Conservation (phyloP, 2,113 vertebrate species). For the Bettongia penicillata region DNA sequence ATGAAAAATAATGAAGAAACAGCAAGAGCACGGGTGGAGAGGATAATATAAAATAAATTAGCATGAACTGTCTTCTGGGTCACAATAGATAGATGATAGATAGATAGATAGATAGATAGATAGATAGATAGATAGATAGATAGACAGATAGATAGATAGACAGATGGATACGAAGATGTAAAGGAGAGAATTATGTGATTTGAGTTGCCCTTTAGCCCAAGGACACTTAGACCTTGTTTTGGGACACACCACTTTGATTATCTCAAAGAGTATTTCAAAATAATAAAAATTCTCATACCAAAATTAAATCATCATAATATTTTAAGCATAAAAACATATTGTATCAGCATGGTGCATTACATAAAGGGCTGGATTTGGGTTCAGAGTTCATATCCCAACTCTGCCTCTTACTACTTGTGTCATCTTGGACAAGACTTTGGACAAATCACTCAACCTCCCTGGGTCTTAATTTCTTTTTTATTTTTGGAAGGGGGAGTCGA, state of each 20-base stretch:
- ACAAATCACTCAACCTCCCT: too few species aligned
- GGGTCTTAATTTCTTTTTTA: too few species aligned
- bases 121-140: too few species aligned
- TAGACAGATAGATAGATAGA: too few species aligned
- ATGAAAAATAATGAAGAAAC: constrained; percentile 18
- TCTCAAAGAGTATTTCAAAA: not conserved
- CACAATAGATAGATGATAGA: fast-evolving
- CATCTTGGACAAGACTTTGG: too few species aligned
- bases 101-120: too few species aligned
- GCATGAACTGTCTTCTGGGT: not conserved
- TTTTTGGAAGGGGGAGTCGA: too few species aligned
- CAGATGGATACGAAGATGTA: too few species aligned
- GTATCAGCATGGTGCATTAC: not conserved
- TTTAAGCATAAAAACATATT: not conserved
- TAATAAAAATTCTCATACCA: not conserved
- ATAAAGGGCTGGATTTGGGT: not conserved
- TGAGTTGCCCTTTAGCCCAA: not conserved
- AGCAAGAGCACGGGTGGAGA: not conserved
- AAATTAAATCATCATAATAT: not conserved
- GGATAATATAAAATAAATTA: not conserved
- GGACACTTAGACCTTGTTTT: too few species aligned
- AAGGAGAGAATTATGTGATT: not conserved
- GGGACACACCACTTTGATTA: not conserved
- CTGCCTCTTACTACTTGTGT: too few species aligned
- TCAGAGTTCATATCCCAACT: too few species aligned